These are phyloP conservation scores for Bos javanicus DNA, from an alignment of 2,113 vertebrate genomes.

Conservation along the genomic window DNA sequence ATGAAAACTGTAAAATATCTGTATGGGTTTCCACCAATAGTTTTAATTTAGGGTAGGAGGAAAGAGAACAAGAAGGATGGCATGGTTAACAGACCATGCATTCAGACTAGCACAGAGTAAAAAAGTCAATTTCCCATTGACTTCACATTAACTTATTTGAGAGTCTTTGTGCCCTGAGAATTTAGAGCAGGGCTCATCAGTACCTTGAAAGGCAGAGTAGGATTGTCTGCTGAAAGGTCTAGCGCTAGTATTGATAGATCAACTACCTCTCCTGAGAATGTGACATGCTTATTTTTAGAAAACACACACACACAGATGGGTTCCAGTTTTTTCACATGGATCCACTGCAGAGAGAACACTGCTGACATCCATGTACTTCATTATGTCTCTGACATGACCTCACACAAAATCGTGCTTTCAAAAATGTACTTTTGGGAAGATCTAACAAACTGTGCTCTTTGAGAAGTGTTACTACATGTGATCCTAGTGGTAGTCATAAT, in stretches of 20 bases:
- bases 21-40: slow-evolving; percentile 53
- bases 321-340: slow-evolving; percentile 7
- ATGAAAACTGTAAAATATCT: slow-evolving; percentile 59
- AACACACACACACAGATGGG: neutral
- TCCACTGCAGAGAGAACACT: neutral
- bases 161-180: slow-evolving; percentile 70
- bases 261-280: slow-evolving; percentile 35
- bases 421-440: neutral
- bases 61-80: slow-evolving; percentile 70
- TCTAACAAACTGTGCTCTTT: neutral
- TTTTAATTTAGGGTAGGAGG: slow-evolving; percentile 72
- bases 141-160: slow-evolving; percentile 73
- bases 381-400: neutral
- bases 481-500: neutral
- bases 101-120: slow-evolving; percentile 50
- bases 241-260: slow-evolving; percentile 33
- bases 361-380: neutral
- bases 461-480: neutral
- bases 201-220: slow-evolving; percentile 54
- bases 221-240: slow-evolving; percentile 39
- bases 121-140: slow-evolving; percentile 76
- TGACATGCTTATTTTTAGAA: slow-evolving; percentile 38
- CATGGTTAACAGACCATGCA: slow-evolving; percentile 71
- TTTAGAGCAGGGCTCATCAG: slow-evolving; percentile 68
- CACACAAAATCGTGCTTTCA: neutral